Base-by-base conservation (phyloP, 2,888 invertebrate species). In the Trichogramma evanescens region DNA sequence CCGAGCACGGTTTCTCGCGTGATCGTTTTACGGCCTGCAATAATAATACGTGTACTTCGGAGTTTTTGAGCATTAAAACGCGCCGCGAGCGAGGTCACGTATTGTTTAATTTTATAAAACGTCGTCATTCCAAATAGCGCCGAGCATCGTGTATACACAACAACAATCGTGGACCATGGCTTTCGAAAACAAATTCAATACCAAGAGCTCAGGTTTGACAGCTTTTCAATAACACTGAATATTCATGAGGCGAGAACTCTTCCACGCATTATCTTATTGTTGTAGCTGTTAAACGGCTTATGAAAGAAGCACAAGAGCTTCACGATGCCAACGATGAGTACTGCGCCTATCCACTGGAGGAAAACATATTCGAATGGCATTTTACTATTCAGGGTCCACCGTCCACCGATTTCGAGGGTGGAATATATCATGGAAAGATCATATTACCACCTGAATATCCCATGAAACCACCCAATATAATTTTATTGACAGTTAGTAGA, bases 291-390 rank as follows among this genome's bases (percentile, higher is more conserved):
- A 95, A 95, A 79, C 84, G 96, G 56, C 81, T 96, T 68, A 93
- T 96, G 93, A 83, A 89, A 72, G 96, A 96, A 80, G 95, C 95
- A 7, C 80, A 84, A 68, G 95, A 97, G 78, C 80, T 95, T 65
- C 84, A 86, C 42, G 88, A 90, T 68, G 87, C 94, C 5, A 94
- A 94, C 0, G 93, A 93, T 72, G 91, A 94, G 76, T 95, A 91
- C 78, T 88, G 83, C 78, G 95, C 95, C 8, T 86, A 89, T 71
- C 96, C 96, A 3, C 78, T 95, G 53, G 94, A 95, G 78, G 95
- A 96, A 75, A 97, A 96, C 79, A 80, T 96, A 56, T 96, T 97
- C 78, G 96, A 96, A 77, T 97, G 96, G 96, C 96, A 97, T 78
- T 96, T 97, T 75, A 96, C 95, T 0, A 89, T 96, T 4, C 84